phyloP scores from a whole-genome alignment of 2,797 vertebrate species.

The Emydoidea blandingii region DNA sequence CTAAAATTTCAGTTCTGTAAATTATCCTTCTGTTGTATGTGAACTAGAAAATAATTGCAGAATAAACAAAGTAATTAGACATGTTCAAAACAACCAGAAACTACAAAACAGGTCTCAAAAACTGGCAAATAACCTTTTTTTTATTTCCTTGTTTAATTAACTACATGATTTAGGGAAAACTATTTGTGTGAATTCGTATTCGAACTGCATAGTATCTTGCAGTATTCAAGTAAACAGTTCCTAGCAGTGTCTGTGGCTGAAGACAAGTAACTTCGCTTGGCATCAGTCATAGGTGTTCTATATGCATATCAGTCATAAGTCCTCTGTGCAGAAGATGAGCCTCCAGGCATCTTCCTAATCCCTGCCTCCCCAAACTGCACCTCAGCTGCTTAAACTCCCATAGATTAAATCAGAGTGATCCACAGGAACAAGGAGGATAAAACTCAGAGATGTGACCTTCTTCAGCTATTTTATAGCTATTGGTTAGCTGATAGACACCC shows the following conservation, averaged over 20 bases:
- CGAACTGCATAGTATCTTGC: background rate
- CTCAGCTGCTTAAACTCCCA: background rate
- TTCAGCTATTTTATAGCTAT: background rate
- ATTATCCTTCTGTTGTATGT: background rate
- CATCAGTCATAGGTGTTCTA: background rate
- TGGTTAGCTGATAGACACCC: background rate
- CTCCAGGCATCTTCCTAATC: background rate
- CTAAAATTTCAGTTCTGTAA: background rate
- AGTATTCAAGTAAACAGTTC: background rate
- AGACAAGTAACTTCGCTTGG: background rate
- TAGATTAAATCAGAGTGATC: background rate
- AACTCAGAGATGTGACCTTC: background rate
- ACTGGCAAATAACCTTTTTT: background rate
- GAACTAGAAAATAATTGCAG: background rate
- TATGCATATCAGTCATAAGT: background rate
- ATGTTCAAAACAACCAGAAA: background rate
- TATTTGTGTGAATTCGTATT: background rate
- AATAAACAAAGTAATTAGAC: background rate
- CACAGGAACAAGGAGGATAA: background rate
- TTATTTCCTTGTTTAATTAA: background rate
- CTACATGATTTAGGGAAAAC: background rate
- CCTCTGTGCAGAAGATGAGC: fast-evolving
- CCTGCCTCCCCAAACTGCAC: background rate
- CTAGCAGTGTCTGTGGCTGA: background rate
- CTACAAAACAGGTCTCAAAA: background rate